These are phyloP conservation scores for Maylandia zebra DNA, from an alignment of 2,113 vertebrate genomes.

Conservation along the genomic window DNA sequence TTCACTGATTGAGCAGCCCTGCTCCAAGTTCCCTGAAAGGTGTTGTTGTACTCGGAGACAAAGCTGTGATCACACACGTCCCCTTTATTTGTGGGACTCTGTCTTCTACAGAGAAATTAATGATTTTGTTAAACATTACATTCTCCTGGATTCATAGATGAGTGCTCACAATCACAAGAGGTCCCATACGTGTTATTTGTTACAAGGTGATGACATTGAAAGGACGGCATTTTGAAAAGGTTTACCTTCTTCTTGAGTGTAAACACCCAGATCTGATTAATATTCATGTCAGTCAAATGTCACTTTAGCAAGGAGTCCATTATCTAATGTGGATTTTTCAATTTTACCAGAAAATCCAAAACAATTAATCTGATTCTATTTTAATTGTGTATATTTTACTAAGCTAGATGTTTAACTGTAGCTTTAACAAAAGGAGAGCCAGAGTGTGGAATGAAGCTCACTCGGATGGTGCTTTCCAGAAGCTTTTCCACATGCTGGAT, in stretches of 20 bases:
- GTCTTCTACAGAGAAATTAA: neutral
- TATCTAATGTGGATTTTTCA: neutral
- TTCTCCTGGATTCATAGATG: neutral
- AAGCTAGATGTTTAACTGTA: neutral
- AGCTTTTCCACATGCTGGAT: neutral
- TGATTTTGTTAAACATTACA: neutral
- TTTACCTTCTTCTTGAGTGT: neutral
- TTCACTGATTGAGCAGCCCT: neutral
- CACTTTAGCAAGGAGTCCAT: neutral
- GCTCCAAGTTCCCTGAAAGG: constrained; percentile 9
- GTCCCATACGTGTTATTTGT: neutral
- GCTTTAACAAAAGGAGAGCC: neutral
- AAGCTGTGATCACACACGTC: neutral
- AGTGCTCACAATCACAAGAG: neutral
- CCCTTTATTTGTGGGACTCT: neutral
- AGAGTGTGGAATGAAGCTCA: neutral
- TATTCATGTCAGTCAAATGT: neutral
- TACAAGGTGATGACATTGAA: neutral
- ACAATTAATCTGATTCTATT: neutral
- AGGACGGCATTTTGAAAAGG: neutral
- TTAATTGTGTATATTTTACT: neutral
- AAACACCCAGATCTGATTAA: neutral
- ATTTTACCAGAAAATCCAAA: neutral
- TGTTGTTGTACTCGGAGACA: constrained; percentile 8
- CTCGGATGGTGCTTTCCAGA: neutral